A percentile compares a stretch with the other conserved stretches of the same genome.
Conservation (phyloP, 2,888 invertebrate genomes). For the Heliconius cydno region DNA sequence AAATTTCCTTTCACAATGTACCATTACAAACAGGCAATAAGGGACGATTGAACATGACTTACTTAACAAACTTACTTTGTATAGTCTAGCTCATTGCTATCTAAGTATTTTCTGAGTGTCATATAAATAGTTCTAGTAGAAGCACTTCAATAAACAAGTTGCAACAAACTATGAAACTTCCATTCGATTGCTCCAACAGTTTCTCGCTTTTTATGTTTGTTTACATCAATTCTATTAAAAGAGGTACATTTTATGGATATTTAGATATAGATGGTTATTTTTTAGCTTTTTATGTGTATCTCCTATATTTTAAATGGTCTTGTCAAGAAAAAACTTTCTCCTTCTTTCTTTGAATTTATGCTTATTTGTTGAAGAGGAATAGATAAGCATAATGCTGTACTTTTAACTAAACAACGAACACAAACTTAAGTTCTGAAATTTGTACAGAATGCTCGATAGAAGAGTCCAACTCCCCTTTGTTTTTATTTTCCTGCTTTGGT, state of each 20-base stretch:
- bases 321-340: too few species aligned
- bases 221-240: constrained; percentile 7
- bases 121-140: constrained; percentile 20
- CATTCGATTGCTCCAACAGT: constrained; percentile 19
- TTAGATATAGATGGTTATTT: neutral
- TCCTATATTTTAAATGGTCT: too few species aligned
- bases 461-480: too few species aligned
- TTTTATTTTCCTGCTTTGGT: too few species aligned
- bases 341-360: too few species aligned
- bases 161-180: constrained; percentile 17
- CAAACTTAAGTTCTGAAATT: too few species aligned
- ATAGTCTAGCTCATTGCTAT: constrained; percentile 13
- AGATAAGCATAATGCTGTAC: too few species aligned
- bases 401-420: too few species aligned
- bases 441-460: too few species aligned
- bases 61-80: constrained; percentile 11
- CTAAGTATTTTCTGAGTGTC: constrained; percentile 22
- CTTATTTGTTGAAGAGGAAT: too few species aligned
- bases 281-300: neutral
- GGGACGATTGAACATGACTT: neutral
- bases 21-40: neutral
- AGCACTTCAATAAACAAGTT: constrained; percentile 21
- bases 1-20: neutral
- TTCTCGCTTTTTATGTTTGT: constrained; percentile 15
- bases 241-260: neutral